These are phyloP conservation scores for Lates japonicus DNA, from an alignment of 2,797 vertebrate genomes.

Conservation along the genomic window DNA sequence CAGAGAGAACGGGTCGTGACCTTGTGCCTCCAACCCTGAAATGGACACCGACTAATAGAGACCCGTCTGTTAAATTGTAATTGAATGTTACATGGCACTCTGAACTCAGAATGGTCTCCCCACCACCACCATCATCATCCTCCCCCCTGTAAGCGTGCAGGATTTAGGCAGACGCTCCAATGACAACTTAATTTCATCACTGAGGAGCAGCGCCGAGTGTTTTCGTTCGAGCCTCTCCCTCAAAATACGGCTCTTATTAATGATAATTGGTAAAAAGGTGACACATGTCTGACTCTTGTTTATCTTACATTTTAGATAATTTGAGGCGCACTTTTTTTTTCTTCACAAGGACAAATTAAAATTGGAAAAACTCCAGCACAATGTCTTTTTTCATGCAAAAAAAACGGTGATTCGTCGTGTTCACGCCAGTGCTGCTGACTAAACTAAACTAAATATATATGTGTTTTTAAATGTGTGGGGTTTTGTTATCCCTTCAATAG, in stretches of 20 bases:
- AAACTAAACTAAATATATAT: not conserved
- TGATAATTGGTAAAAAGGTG: conserved; percentile 83
- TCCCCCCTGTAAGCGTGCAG: conserved; percentile 80
- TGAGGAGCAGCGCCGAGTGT: conserved; percentile 80
- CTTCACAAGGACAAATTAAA: conserved; percentile 77
- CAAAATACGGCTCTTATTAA: conserved; percentile 77
- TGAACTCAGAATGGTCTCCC: conserved; percentile 81
- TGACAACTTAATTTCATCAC: conserved; percentile 86
- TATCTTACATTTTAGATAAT: conserved; percentile 82
- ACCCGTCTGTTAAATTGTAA: conserved; percentile 87
- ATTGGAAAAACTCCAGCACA: conserved; percentile 61
- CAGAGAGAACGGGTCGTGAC: conserved; percentile 79
- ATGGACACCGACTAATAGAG: conserved; percentile 85
- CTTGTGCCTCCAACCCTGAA: conserved; percentile 81
- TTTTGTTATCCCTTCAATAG: too few relatives aligned
- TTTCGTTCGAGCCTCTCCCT: conserved; percentile 78
- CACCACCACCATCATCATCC: too few relatives aligned
- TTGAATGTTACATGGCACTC: conserved; percentile 88
- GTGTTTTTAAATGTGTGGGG: not conserved
- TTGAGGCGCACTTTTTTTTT: conserved; percentile 72
- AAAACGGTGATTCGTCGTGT: conserved; percentile 26
- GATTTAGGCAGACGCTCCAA: conserved; percentile 89
- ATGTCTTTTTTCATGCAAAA: conserved; percentile 61
- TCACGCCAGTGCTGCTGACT: conserved; percentile 2
- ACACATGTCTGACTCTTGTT: conserved; percentile 83